A percentile compares a stretch with the other conserved stretches of the same genome.
Conservation (phyloP, 1,140 invertebrate genomes). For the Atta cephalotes region DNA sequence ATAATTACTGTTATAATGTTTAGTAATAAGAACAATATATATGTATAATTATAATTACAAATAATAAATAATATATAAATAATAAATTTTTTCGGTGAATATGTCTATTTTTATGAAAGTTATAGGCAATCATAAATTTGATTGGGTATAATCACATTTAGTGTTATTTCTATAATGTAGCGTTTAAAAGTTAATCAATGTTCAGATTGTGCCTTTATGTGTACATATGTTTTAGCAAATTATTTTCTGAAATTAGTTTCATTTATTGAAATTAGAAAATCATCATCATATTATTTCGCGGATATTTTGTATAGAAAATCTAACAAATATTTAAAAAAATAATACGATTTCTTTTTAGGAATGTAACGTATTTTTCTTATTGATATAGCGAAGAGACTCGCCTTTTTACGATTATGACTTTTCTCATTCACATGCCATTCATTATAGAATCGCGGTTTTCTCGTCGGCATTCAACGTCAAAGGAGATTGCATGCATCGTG, state of each 20-base stretch:
- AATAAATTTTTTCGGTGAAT: too few species aligned
- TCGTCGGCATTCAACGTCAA: slow-evolving; percentile 4
- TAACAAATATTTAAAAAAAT: not conserved
- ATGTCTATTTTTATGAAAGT: too few species aligned
- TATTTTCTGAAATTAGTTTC: not conserved
- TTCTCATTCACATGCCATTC: slow-evolving; percentile 13
- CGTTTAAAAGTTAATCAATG: not conserved
- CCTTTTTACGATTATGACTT: slow-evolving; percentile 15
- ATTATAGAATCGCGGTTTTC: slow-evolving; percentile 20
- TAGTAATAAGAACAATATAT: too few species aligned
- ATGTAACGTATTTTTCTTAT: not conserved
- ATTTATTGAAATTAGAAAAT: too few species aligned
- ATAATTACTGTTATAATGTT: too few species aligned
- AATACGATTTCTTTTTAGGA: not conserved
- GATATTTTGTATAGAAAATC: not conserved
- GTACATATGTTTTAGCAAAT: too few species aligned
- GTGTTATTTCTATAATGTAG: too few species aligned
- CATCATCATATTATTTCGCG: not conserved
- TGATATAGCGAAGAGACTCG: not conserved
- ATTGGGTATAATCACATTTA: too few species aligned
- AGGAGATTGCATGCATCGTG: not conserved
- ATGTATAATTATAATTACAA: too few species aligned
- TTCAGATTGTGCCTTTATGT: not conserved
- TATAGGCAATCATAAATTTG: too few species aligned
- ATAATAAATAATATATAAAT: too few species aligned